Percentiles rank a stretch among this genome's conserved stretches.
These are phyloP conservation scores for Lepidonotus clava DNA, from an alignment of 2,888 invertebrate species.

Conservation along the genomic window DNA sequence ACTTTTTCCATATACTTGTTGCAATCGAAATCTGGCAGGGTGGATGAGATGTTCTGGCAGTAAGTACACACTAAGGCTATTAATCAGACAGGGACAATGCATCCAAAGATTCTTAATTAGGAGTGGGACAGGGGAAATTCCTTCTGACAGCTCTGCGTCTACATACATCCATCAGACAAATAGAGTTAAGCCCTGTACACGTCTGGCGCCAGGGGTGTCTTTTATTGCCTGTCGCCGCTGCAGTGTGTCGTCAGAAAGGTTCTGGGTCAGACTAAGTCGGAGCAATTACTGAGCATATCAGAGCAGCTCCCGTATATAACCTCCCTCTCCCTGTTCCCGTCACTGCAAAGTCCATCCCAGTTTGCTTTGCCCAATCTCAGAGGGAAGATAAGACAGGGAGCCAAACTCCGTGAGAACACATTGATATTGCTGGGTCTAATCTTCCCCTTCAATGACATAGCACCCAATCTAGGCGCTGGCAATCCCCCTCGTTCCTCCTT, in stretches of 20 bases:
- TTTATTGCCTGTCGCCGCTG: neutral
- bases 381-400: neutral
- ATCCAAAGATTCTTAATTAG: conserved; percentile 7
- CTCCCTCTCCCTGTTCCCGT: neutral
- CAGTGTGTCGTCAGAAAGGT: neutral
- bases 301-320: too few species aligned
- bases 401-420: neutral
- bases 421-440: neutral
- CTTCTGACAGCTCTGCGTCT: conserved; percentile 26
- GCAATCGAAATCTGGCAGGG: too few species aligned
- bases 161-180: conserved; percentile 33
- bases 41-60: too few species aligned
- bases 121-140: neutral
- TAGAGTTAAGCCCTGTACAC: neutral
- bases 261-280: neutral
- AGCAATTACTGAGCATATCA: neutral
- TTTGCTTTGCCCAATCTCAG: neutral
- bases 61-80: neutral
- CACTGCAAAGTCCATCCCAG: neutral
- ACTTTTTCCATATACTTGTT: too few species aligned
- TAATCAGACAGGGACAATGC: conserved; percentile 21
- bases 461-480: neutral
- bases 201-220: neutral
- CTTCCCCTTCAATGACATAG: neutral
- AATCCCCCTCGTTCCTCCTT: neutral